Base-by-base conservation (phyloP, 2,888 invertebrate genomes). In the Xiphydria camelus region DNA sequence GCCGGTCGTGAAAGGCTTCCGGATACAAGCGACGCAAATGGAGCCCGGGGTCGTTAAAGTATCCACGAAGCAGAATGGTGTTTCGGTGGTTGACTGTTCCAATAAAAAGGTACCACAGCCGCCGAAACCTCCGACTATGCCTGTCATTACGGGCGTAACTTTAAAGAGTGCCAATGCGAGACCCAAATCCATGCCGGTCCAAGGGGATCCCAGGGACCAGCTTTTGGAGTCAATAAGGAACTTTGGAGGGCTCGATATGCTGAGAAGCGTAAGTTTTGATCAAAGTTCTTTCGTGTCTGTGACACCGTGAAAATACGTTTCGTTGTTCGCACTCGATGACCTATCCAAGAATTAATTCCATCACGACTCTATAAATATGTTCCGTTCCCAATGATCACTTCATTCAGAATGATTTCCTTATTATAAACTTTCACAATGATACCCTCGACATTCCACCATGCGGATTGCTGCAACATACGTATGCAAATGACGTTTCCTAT, bases 141-240 rank as follows among this genome's bases (percentile, higher is more conserved):
- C 75, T 3, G 61, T 75, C 0, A 75, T 75, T 20, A 75, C 73
- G 1, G 75, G 75, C 3, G 75, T 75, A 0, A 75, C 69, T 1
- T 44, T 75, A 10, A 75, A 75, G 35, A 74, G 59, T 44, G 50
- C 60, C 21, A 70, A 49, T 19, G 43, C 55, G 1, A 65, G 64
- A 45, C 63, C 68, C 2, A 68, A 66, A 19, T 62, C 65, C 0
- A 60, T 59, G 50, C 45, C 53, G 6, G 46, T 48, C 14, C 64
- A 68, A 33, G 61, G 73, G 2, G 86, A 88, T 70, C 80, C 85
- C 0, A 77, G 88, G 33, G 83, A 86, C 56, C 81, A 83, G 60
- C 76, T 91, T 21, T 75, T 90, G 70, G 81, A 83, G 37, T 86
- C 87, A 12, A 90, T 90, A 62, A 78, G 87, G 52, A 84, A 80